Percentiles rank a stretch among this genome's conserved stretches.
Conservation (phyloP, 2,113 vertebrate genomes). For the Urocolius indicus region DNA sequence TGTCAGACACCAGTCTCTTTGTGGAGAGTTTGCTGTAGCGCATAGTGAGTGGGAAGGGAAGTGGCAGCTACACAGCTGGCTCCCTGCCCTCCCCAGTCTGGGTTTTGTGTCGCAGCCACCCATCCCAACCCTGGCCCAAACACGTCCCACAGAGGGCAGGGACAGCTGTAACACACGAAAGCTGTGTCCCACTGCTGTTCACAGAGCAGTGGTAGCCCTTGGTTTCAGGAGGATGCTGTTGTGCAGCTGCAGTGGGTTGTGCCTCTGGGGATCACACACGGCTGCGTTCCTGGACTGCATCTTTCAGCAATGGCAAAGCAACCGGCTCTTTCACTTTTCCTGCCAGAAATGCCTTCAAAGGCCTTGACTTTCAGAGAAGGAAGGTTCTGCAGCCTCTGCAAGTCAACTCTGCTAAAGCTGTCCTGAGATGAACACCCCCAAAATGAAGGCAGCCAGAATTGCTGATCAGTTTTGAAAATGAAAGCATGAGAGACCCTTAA, state of each 20-base stretch:
- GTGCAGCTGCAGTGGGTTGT: neutral
- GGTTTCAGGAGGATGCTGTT: fast-evolving
- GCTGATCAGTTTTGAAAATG: neutral
- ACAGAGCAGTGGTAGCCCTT: fast-evolving
- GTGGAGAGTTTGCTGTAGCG: neutral
- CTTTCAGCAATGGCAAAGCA: neutral
- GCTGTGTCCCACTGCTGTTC: fast-evolving
- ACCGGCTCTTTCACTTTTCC: neutral
- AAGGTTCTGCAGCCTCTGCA: neutral
- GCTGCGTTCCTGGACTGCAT: neutral
- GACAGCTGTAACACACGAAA: fast-evolving
- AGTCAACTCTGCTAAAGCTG: neutral
- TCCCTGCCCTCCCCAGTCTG: fast-evolving
- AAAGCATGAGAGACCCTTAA: neutral
- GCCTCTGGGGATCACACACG: fast-evolving
- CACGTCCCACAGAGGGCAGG: fast-evolving
- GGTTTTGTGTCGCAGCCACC: fast-evolving
- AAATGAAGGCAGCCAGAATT: neutral
- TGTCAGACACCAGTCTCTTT: neutral
- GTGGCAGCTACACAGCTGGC: neutral
- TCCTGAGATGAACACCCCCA: neutral
- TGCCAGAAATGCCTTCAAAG: neutral
- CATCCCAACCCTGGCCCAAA: neutral
- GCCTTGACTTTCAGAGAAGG: neutral
- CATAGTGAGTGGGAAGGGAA: fast-evolving